Conservation (phyloP, 2,797 vertebrate species). For the Semaprochilodus insignis region DNA sequence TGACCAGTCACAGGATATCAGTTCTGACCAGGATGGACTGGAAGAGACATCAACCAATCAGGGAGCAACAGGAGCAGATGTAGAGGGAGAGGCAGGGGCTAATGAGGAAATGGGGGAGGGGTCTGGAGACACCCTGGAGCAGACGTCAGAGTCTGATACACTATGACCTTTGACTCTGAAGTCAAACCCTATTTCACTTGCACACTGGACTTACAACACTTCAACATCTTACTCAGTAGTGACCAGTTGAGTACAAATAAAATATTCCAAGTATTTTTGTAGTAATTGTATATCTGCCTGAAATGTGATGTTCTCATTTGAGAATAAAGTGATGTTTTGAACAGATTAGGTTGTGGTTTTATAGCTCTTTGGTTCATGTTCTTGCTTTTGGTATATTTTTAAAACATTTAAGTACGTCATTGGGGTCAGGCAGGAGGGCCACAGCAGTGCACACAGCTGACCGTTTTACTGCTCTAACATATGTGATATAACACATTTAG, state of each 20-base stretch:
- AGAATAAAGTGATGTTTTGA: constrained; percentile 26
- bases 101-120: constrained; percentile 70
- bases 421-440: not conserved
- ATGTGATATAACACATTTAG: no score
- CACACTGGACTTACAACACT: not conserved
- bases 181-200: not conserved
- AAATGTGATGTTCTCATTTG: not conserved
- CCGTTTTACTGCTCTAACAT: not conserved
- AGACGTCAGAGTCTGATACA: constrained; percentile 53
- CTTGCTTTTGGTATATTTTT: not conserved
- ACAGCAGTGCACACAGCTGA: not conserved
- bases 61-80: constrained; percentile 48
- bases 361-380: not conserved
- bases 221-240: not conserved
- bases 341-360: not conserved
- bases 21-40: constrained; percentile 79
- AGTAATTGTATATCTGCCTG: not conserved
- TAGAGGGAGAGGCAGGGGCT: constrained; percentile 44
- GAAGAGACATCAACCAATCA: constrained; percentile 73
- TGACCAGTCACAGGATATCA: constrained; percentile 81
- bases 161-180: constrained; percentile 45
- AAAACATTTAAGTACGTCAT: not conserved
- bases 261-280: constrained; percentile 1
- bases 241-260: not conserved
- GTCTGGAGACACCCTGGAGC: constrained; percentile 51